Evolutionary conservation across 2,888 invertebrate genomes (phyloP), one percentile per base, ranked within the genome.

Genomic region (Dendrolimus pini): DNA sequence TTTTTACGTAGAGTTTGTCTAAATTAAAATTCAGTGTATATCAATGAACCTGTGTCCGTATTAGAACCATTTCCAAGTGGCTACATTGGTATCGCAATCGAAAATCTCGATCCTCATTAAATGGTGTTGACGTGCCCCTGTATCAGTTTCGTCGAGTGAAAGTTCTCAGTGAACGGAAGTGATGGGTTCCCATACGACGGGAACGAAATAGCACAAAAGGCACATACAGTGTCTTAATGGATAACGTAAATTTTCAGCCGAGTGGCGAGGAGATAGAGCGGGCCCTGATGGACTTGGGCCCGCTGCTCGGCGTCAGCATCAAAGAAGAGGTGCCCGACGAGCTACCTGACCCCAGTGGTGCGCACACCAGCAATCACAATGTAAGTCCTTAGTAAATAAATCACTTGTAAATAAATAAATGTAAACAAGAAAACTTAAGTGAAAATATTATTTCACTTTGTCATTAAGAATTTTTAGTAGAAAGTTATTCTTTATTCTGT

Each of bases 221-320:
- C 59, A 61, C 62, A 58, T 61, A 61, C 65, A 74, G 63, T 62
- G 60, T 68, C 65, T 63, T 63, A 69, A 89, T 90, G 90, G 89
- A 89, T 67, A 85, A 79, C 81, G 77, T 82, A 60, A 78, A 77
- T 68, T 87, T 85, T 72, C 79, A 83, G 64, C 72, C 82, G 63
- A 80, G 83, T 62, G 86, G 84, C 60, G 91, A 89, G 65, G 91
- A 90, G 63, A 85, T 91, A 59, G 90, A 91, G 77, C 82, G 85
- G 59, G 89, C 89, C 60, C 78, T 91, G 62, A 84, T 91, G 87
- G 91, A 90, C 70, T 77, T 91, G 60, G 85, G 82, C 56, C 89
- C 89, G 61, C 83, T 89, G 62, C 83, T 89, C 64, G 90, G 89
- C 54, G 89, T 90, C 69, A 80, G 83, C 71, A 85, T 91, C 72